A percentile compares a stretch with the other conserved stretches of the same genome.
phyloP scores from a whole-genome alignment of 1,140 invertebrate genomes.

The Lordiphosa collinella region DNA sequence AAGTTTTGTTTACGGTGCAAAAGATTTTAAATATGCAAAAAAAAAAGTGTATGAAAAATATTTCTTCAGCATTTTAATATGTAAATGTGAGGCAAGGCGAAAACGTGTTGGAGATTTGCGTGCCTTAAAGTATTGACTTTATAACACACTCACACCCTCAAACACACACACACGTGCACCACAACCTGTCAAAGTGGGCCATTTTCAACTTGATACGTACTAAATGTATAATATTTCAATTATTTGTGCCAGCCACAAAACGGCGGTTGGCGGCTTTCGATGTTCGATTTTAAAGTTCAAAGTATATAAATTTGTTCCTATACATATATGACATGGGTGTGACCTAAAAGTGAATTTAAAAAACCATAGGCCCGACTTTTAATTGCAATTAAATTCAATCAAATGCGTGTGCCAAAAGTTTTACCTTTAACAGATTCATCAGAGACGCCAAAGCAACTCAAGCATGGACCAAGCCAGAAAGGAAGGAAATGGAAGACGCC shows the following conservation, averaged over 20 bases:
- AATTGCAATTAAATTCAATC: conserved; percentile 73
- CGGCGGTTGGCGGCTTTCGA: background rate
- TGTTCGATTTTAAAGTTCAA: conserved; percentile 29
- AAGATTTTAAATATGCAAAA: conserved; percentile 48
- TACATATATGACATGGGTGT: conserved; percentile 36
- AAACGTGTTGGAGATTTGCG: conserved; percentile 13
- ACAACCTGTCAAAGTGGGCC: conserved; percentile 18
- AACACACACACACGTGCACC: background rate
- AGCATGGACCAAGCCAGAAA: conserved; percentile 21
- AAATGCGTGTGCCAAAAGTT: conserved; percentile 68
- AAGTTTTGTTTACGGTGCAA: conserved; percentile 30
- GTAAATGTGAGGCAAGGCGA: conserved; percentile 39
- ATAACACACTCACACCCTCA: background rate
- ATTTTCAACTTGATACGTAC: conserved; percentile 5
- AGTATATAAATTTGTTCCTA: background rate
- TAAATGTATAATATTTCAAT: conserved; percentile 41
- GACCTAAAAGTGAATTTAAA: conserved; percentile 20
- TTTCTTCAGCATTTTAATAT: conserved; percentile 56
- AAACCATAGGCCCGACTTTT: conserved; percentile 14
- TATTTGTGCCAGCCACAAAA: conserved; percentile 20
- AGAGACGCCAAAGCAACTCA: conserved; percentile 52
- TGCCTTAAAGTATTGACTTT: conserved; percentile 37
- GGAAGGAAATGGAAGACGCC: background rate
- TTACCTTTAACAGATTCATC: conserved; percentile 49
- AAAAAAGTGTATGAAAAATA: conserved; percentile 50